A percentile compares a stretch with the other conserved stretches of the same genome.
These are phyloP conservation scores for Atopsyche davidsoni DNA, from an alignment of 1,140 invertebrate species.

Conservation along the genomic window DNA sequence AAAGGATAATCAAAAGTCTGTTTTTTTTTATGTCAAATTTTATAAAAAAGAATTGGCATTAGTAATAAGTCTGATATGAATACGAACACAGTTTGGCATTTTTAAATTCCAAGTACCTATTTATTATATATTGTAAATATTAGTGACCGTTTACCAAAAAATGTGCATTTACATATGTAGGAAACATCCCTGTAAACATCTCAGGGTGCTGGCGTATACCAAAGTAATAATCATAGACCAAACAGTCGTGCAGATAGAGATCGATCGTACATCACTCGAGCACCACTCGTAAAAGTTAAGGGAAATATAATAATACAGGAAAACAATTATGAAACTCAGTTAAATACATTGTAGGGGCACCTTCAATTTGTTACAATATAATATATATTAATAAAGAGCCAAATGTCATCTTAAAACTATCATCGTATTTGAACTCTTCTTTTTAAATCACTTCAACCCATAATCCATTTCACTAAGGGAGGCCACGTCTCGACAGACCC, in stretches of 20 bases:
- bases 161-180: background rate
- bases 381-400: conserved; percentile 24
- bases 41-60: conserved; percentile 11
- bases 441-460: conserved; percentile 29
- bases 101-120: conserved; percentile 4
- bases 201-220: background rate
- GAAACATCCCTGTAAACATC: conserved; percentile 7
- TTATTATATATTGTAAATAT: background rate
- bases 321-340: conserved; percentile 15
- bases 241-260: conserved; percentile 9
- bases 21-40: background rate
- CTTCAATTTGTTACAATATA: conserved; percentile 21
- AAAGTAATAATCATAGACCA: conserved; percentile 7
- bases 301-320: conserved; percentile 15
- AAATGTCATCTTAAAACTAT: conserved; percentile 27
- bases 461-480: conserved; percentile 29
- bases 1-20: background rate
- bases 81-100: conserved; percentile 31
- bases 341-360: conserved; percentile 21
- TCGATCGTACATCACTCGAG: conserved; percentile 20
- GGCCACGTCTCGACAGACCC: conserved; percentile 18
- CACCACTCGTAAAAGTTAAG: conserved; percentile 23
- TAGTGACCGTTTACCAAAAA: conserved; percentile 2
- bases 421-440: conserved; percentile 30
- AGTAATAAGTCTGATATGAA: conserved; percentile 26